A percentile compares a stretch with the other conserved stretches of the same genome.
Evolutionary conservation across 2,797 vertebrate genomes (phyloP).

Genomic region (Vireo griseus): DNA sequence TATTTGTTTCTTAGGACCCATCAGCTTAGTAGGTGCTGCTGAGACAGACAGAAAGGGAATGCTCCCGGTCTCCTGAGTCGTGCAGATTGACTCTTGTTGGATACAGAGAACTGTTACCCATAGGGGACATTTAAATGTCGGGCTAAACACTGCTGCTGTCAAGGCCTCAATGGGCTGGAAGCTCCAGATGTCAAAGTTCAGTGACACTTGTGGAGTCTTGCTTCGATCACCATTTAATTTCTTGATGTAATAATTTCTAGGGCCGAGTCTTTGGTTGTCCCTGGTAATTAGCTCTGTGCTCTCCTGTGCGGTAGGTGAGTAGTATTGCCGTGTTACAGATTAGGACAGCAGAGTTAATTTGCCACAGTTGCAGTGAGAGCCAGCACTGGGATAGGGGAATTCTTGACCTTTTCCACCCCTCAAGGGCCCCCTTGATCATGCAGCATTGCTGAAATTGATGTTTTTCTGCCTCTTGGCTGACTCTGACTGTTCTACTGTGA

Average conservation of each 20-base stretch:
- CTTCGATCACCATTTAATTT: background rate
- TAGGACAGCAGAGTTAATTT: slow-evolving; percentile 34
- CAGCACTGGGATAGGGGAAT: background rate
- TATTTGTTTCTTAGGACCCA: background rate
- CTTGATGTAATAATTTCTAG: background rate
- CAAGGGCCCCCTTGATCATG: slow-evolving; percentile 15
- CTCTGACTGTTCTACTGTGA: background rate
- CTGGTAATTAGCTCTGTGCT: background rate
- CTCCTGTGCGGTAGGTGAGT: background rate
- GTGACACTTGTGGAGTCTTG: background rate
- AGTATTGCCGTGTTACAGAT: background rate
- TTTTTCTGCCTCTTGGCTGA: slow-evolving; percentile 58
- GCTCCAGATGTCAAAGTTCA: slow-evolving; percentile 31
- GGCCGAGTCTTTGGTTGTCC: background rate
- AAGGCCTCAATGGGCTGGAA: background rate
- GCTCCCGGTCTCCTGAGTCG: background rate
- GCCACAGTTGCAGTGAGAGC: background rate
- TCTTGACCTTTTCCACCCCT: slow-evolving; percentile 49
- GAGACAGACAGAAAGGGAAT: background rate
- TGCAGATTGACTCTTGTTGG: background rate
- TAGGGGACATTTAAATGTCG: background rate
- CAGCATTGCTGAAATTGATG: slow-evolving; percentile 21
- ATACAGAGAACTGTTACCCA: background rate
- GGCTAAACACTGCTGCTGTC: background rate
- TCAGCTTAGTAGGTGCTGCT: background rate